Base-by-base conservation (phyloP, 1,140 invertebrate genomes). In the Elymnias hypermnestra region DNA sequence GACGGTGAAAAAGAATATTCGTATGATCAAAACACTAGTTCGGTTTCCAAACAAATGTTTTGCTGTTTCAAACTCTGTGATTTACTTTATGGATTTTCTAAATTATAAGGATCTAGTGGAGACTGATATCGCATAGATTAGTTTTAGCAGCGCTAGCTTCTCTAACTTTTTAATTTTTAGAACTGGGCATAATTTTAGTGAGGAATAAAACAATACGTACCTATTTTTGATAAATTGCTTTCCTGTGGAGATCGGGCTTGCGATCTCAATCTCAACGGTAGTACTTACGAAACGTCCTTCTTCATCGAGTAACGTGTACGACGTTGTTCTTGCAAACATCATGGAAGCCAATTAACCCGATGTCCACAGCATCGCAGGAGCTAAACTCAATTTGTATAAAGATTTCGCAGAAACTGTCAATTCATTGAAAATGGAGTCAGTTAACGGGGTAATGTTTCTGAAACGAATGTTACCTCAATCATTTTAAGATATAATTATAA, bases 91-190 rank as follows among this genome's bases (percentile, higher is more conserved):
- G 72, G 68, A 83, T 79, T 78, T 75, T 85, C 78, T 85, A 85
- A 85, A 85, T 85, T 85, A 55, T 84, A 85, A 83, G 82, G 60
- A 76, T 78, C 70, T 83, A 83, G 78, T 83, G 77, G 82, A 85
- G 82, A 85, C 82, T 85, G 82, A 85, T 85, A 85, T 72, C 71
- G 75, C 77, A 71, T 85, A 85, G 79, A 79, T 82, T 83, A 83
- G 79, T 83, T 83, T 83, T 85, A 83, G 78, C 82, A 68, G 68
- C 78, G 82, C 82, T 85, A 85, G 82, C 79, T 82, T 85, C 75
- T 79, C 71, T 78, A 63, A 69, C 61, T 72, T 72, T 73, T 75
- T 81, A 70, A 71, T 81, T 81, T 81, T 74, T 72, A 77, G 70
- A 75, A 79, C 69, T 83, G 73, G 63, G 61, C 62, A 74, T 77